These are phyloP conservation scores for Drosophila paramelanica DNA, from an alignment of 2,888 invertebrate genomes.

Conservation along the genomic window DNA sequence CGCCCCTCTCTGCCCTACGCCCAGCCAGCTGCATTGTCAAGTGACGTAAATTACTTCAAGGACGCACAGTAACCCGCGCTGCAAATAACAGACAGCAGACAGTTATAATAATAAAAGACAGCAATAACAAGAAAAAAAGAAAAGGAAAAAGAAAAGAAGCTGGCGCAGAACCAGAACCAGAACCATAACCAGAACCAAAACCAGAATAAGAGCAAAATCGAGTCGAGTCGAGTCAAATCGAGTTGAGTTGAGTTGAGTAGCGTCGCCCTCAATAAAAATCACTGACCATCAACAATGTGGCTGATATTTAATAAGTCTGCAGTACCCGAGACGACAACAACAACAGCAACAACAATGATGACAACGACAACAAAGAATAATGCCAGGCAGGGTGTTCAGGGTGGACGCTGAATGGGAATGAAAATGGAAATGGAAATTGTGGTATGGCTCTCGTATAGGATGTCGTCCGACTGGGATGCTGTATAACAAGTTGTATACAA, in stretches of 20 bases:
- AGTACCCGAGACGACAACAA: constrained; percentile 28
- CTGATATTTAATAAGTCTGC: constrained; percentile 77
- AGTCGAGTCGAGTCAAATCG: constrained; percentile 12
- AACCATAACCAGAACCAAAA: constrained; percentile 30
- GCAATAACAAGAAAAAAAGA: constrained; percentile 18
- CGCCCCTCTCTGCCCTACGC: too few relatives aligned
- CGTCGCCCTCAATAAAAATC: constrained; percentile 70
- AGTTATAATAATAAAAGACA: constrained; percentile 62
- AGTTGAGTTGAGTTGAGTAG: neutral
- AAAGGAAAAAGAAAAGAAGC: neutral
- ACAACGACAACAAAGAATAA: neutral
- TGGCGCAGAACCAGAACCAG: constrained; percentile 21
- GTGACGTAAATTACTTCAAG: constrained; percentile 78
- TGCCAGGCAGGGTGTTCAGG: neutral
- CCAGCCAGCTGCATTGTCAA: constrained; percentile 41
- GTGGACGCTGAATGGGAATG: constrained; percentile 2
- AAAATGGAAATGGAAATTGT: constrained; percentile 1
- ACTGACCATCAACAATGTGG: constrained; percentile 79
- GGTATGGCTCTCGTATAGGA: constrained; percentile 11
- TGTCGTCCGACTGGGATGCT: constrained; percentile 40
- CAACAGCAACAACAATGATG: neutral
- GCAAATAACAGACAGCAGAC: constrained; percentile 55
- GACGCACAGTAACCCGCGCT: constrained; percentile 70
- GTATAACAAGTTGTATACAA: constrained; percentile 39
- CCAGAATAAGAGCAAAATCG: constrained; percentile 31